Percentiles rank a stretch among this genome's conserved stretches.
Evolutionary conservation across 2,888 invertebrate genomes (phyloP).

Genomic region (Sycophila texana): DNA sequence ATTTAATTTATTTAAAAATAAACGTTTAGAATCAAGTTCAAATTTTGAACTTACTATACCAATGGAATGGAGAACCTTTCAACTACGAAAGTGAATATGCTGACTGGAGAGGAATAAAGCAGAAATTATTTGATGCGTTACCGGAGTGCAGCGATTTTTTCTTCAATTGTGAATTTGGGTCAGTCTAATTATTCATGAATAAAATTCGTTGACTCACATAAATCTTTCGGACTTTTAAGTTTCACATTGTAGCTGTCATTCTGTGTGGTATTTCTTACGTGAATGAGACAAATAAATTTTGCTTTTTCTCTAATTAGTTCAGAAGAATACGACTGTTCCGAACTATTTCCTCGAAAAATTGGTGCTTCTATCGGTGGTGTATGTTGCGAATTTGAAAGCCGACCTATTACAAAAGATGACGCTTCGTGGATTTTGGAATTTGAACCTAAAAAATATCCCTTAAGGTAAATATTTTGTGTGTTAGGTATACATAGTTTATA

Average conservation of each 20-base stretch:
- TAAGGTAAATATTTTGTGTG: constrained; percentile 55
- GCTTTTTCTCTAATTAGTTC: not conserved
- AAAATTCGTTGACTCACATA: not conserved
- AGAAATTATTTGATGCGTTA: not conserved
- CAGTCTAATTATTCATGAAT: not conserved
- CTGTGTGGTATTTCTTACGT: not conserved
- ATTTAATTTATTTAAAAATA: not conserved
- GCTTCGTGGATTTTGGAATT: constrained; percentile 51
- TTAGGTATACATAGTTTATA: not conserved
- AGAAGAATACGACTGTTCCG: constrained; percentile 28
- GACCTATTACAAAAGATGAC: constrained; percentile 28
- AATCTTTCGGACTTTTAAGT: not conserved
- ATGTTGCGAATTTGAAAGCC: constrained; percentile 58
- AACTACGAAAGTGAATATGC: not conserved
- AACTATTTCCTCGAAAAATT: constrained; percentile 50
- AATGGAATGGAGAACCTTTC: constrained; percentile 2
- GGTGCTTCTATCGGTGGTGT: constrained; percentile 57
- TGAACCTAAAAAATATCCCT: constrained; percentile 40
- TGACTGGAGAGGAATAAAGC: not conserved
- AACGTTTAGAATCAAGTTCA: constrained; percentile 6
- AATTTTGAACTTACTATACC: not conserved
- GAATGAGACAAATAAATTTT: not conserved
- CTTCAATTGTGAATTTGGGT: constrained; percentile 33
- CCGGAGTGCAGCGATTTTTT: constrained; percentile 50
- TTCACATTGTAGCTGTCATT: not conserved